Percentiles rank a stretch among this genome's conserved stretches.
Conservation (phyloP, 2,888 invertebrate genomes). For the Lasioglossum morio region DNA sequence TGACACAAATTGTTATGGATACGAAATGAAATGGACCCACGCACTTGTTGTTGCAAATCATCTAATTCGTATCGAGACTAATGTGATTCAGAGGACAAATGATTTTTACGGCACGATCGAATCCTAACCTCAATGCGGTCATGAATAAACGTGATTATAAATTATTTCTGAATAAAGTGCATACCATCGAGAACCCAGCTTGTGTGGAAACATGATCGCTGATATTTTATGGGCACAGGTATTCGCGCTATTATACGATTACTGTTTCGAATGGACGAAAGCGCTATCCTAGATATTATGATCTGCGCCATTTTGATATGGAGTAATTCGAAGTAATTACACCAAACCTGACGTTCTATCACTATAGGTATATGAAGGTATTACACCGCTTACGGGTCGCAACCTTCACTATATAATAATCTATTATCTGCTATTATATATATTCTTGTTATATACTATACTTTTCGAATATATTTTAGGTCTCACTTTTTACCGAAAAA, state of each 20-base stretch:
- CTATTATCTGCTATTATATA: background rate
- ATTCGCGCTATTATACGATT: constrained; percentile 72
- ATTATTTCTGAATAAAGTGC: constrained; percentile 61
- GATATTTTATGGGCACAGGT: constrained; percentile 75
- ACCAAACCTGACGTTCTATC: background rate
- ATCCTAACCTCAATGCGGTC: constrained; percentile 73
- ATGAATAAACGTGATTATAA: constrained; percentile 3
- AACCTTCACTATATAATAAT: constrained; percentile 35
- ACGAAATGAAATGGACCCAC: background rate
- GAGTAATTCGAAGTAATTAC: constrained; percentile 16
- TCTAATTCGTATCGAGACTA: background rate
- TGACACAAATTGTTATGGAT: background rate
- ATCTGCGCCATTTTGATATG: constrained; percentile 80
- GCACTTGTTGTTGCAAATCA: background rate
- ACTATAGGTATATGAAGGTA: background rate
- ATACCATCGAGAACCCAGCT: constrained; percentile 81
- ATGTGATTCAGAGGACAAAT: constrained; percentile 9
- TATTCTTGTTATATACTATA: background rate
- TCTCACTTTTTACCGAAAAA: background rate
- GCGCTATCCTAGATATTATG: constrained; percentile 75
- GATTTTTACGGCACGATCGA: background rate
- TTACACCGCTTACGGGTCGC: background rate
- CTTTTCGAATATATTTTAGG: background rate
- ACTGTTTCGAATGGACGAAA: constrained; percentile 73
- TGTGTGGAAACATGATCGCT: constrained; percentile 81